Conservation (phyloP, 1,140 invertebrate genomes). For the Dolichoris vasculosae region DNA sequence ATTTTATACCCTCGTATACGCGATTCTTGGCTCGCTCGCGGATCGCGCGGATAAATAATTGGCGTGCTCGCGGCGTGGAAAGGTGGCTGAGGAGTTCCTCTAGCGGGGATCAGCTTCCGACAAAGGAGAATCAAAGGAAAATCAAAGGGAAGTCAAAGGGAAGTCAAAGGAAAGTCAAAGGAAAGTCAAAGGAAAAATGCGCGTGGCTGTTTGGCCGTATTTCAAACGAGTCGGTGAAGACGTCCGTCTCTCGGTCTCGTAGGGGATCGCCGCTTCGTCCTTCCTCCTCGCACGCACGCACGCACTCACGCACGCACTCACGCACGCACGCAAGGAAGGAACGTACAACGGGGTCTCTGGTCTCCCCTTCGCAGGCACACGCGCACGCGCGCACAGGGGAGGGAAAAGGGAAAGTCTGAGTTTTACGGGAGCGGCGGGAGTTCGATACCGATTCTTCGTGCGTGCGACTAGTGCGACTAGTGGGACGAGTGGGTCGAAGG, state of each 20-base stretch:
- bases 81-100: no score
- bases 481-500: no score
- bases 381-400: not conserved
- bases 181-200: not conserved
- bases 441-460: conserved; percentile 18
- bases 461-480: no score
- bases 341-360: not conserved
- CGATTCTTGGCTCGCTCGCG: not conserved
- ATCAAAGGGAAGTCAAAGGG: no score
- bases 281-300: not conserved
- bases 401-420: not conserved
- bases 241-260: no score
- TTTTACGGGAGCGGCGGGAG: not conserved
- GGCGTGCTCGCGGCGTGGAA: not conserved
- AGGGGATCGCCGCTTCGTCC: no score
- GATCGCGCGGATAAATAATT: not conserved
- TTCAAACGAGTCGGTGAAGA: not conserved
- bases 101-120: not conserved
- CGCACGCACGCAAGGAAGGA: not conserved
- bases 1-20: conserved; percentile 8
- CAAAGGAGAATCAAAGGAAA: not conserved
- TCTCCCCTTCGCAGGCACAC: not conserved
- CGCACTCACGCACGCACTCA: not conserved
- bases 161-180: no score
- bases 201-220: not conserved